Conservation (phyloP, 2,888 invertebrate species). For the Hydroisotoma schaefferi region DNA sequence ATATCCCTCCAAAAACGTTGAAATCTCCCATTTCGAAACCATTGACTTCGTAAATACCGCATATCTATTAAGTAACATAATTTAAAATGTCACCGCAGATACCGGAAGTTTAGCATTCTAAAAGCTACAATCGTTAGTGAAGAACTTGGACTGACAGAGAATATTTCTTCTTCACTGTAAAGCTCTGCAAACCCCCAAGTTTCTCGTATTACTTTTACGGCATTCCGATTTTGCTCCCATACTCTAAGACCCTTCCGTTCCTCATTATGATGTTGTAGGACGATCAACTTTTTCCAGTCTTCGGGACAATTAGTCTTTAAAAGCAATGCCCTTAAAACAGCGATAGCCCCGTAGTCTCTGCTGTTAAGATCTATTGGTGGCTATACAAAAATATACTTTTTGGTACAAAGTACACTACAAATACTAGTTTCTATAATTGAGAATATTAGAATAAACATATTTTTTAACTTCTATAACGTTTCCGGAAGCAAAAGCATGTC, state of each 20-base stretch:
- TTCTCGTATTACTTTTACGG: conserved; percentile 62
- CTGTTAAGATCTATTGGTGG: conserved; percentile 23
- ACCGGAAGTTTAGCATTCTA: background rate
- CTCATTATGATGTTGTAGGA: conserved; percentile 69
- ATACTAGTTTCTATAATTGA: too few relatives aligned
- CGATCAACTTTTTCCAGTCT: conserved; percentile 57
- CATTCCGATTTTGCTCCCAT: conserved; percentile 63
- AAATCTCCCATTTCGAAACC: conserved; percentile 41
- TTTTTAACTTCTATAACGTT: too few relatives aligned
- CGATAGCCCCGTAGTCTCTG: conserved; percentile 40
- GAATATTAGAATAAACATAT: too few relatives aligned
- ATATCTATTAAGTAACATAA: conserved; percentile 25
- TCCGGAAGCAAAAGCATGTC: background rate
- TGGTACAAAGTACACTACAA: too few relatives aligned
- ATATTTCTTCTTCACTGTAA: conserved; percentile 62
- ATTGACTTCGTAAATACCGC: conserved; percentile 45
- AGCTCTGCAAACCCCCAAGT: conserved; percentile 59
- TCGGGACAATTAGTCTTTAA: conserved; percentile 37
- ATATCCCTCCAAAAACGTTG: conserved; percentile 35
- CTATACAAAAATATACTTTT: conserved; percentile 9
- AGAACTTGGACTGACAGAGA: conserved; percentile 8
- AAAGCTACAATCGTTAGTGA: background rate
- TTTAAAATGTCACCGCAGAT: background rate
- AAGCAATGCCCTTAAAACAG: conserved; percentile 44
- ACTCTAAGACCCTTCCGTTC: conserved; percentile 61